Evolutionary conservation across 2,113 vertebrate species (phyloP), one percentile per base, ranked within the genome.

Genomic region (Oenanthe melanoleuca): DNA sequence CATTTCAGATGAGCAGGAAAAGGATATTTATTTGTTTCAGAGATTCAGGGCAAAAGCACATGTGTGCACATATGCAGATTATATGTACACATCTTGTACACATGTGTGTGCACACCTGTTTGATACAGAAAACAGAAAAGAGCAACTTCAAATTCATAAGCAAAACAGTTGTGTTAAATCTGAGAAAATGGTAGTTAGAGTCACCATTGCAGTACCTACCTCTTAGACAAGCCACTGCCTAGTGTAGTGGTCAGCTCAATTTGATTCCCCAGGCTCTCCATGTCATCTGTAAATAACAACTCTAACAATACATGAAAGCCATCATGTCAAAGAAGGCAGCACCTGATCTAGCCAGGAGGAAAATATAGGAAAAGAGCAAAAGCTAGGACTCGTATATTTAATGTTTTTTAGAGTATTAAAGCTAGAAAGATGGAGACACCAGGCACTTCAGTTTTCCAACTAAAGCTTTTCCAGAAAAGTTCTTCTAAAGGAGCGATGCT

Each of bases 1-100:
- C n/a, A 95, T 70, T 50, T 89, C 55, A 47, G 29, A 31, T 80
- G 34, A 89, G 34, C 28, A 70, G 71, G 86, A 79, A 94, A 90
- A 79, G 3, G 16, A 10, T 61, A 50, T 90, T 59, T 81, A 23
- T 7, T 57, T 34, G 25, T 64, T 49, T 60, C 19, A 45, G 31
- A 13, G 38, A 33, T 55, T 61, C 22, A 38, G 25, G 21, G 38
- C 8, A 80, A 66, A 88, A 45, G 15, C 3, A 0, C 15, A 6
- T 6, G 24, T 2, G 2, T 47, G 8, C 31, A n/a, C 1, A 2
- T 19, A 22, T 8, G 5, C 0, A 1, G 3, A 2, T 53, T 8
- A 5, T 33, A 52, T 11, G 13, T 31, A 56, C 29, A 50, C 5
- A 8, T 40, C 31, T 44, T 38, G 12, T 45, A 44, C 16, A 22